Percentiles rank a stretch among this genome's conserved stretches.
These are phyloP conservation scores for Aethina tumida DNA, from an alignment of 1,140 invertebrate species.

Conservation along the genomic window DNA sequence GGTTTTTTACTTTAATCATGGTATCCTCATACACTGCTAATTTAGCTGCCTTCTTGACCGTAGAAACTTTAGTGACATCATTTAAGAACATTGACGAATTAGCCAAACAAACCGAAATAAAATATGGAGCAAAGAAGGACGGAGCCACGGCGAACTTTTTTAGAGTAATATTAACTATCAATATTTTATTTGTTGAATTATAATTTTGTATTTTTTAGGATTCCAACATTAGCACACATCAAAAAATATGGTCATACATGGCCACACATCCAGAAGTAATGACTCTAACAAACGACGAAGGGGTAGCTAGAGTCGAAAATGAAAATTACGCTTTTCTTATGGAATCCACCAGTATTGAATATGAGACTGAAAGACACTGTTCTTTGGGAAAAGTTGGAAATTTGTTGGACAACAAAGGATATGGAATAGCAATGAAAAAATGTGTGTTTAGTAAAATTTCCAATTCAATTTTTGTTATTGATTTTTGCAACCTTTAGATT, in stretches of 20 bases:
- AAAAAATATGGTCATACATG: slow-evolving; percentile 69
- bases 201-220: slow-evolving; percentile 36
- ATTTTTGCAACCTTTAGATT: slow-evolving; percentile 50
- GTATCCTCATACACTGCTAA: slow-evolving; percentile 96
- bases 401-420: slow-evolving; percentile 69
- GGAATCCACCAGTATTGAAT: slow-evolving; percentile 66
- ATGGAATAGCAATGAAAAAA: slow-evolving; percentile 73
- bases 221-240: slow-evolving; percentile 56
- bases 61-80: slow-evolving; percentile 69
- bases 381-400: slow-evolving; percentile 56
- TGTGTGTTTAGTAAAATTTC: slow-evolving; percentile 63
- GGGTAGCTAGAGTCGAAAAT: slow-evolving; percentile 54
- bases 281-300: slow-evolving; percentile 54
- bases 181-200: slow-evolving; percentile 5
- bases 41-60: slow-evolving; percentile 89
- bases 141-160: slow-evolving; percentile 83
- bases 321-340: slow-evolving; percentile 64
- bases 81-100: slow-evolving; percentile 80
- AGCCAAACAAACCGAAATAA: slow-evolving; percentile 64
- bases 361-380: slow-evolving; percentile 57
- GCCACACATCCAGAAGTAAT: slow-evolving; percentile 50
- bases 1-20: slow-evolving; percentile 92
- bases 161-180: slow-evolving; percentile 46
- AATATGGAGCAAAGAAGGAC: slow-evolving; percentile 72
- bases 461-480: no score